Evolutionary conservation across 1,140 invertebrate genomes (phyloP), one percentile per base, ranked within the genome.

Genomic region (Brachionus manjavacas): DNA sequence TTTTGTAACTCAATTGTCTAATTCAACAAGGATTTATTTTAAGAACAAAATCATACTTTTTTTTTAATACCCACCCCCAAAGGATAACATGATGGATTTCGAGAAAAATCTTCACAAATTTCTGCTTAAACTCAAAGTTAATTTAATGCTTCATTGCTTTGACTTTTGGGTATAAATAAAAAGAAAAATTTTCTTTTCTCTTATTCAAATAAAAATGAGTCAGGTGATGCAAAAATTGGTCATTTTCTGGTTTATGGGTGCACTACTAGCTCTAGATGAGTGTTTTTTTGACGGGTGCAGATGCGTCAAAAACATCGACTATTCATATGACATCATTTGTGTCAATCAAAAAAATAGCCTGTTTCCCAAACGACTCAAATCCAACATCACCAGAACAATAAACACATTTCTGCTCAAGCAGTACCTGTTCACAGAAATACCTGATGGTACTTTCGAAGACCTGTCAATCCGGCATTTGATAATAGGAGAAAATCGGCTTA

Each of bases 391-490:
- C 16, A 25, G 16, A 14, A 64, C 31, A 16, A 64, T 81, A 2
- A 81, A 81, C 25, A 81, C 79, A 41, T 81, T 81, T 64, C 28
- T 81, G 8, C 55, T 81, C n/a, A 81, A 81, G 14, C 31, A 64
- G 9, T 81, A 46, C 31, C 39, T 39, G 11, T 81, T 81, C 14
- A 68, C 31, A 9, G 39, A 39, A 39, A 35, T 81, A 60, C 79
- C 79, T n/a, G 31, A 39, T 3, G 39, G 20, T 7, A 35, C 20
- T 41, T 81, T 81, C 25, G 20, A 81, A 4, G 79, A 55, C 16
- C 28, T 81, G 23, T 16, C 55, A 3, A 81, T 81, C 8, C n/a
- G 52, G 4, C 25, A 64, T 23, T 68, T 81, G 25, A 64, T 81
- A 23, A 39, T 81, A 12, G 52, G 64, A 23, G 64, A 81, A 39